Percentiles rank a stretch among this genome's conserved stretches.
Evolutionary conservation across 2,113 vertebrate species (phyloP).

Genomic region (Mus pahari): DNA sequence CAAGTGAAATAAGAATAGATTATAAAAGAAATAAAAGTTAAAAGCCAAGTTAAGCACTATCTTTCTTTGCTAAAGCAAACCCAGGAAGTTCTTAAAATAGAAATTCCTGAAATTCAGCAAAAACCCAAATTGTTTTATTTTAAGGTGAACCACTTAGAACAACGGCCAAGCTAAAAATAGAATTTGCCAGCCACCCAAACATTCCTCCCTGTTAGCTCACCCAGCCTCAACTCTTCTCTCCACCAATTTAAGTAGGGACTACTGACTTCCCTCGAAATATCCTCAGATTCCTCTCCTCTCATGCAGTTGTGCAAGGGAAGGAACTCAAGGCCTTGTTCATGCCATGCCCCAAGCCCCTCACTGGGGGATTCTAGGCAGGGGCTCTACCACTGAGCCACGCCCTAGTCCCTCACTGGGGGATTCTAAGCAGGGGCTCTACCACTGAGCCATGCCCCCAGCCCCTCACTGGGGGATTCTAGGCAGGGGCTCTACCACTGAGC

Average conservation of each 20-base stretch:
- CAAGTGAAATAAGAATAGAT: not conserved
- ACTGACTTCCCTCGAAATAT: not conserved
- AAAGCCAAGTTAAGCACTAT: not conserved
- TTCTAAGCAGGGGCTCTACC: not conserved
- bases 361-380: not conserved
- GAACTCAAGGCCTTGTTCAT: not conserved
- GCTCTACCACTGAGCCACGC: not conserved
- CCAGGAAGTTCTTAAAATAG: constrained; percentile 52
- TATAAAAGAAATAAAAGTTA: not conserved
- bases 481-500: not conserved
- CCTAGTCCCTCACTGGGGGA: not conserved
- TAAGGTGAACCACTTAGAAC: constrained; percentile 34
- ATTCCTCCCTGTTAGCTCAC: not conserved
- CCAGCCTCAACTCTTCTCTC: not conserved
- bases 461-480: not conserved
- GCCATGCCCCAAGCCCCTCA: too few species aligned
- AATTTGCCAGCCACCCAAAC: not conserved
- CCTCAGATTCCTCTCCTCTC: too few species aligned
- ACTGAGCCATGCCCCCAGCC: not conserved
- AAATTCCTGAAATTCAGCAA: not conserved
- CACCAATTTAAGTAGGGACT: not conserved
- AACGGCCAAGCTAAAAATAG: not conserved
- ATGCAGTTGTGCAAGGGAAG: too few species aligned
- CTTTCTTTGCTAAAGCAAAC: not conserved
- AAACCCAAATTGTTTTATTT: constrained; percentile 17